These are phyloP conservation scores for Crotalus viridis DNA, from an alignment of 2,113 vertebrate species.

Conservation along the genomic window DNA sequence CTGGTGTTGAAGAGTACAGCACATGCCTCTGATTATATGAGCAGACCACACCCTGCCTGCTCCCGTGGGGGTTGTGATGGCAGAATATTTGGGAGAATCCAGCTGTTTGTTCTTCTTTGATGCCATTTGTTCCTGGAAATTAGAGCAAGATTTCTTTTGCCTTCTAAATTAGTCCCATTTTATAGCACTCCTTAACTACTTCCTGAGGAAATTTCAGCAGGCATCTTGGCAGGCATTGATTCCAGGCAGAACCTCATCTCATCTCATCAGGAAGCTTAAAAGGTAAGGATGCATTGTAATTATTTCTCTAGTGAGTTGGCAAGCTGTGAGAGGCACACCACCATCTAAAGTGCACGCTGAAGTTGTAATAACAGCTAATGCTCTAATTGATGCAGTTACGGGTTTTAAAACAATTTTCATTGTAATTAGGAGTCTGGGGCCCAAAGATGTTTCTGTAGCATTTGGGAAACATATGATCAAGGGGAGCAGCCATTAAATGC, in stretches of 20 bases:
- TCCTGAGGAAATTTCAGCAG: conserved; percentile 71
- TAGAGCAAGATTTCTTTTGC: conserved; percentile 35
- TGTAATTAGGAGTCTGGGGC: not conserved
- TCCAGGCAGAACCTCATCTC: conserved; percentile 66
- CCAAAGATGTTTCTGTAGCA: accelerated
- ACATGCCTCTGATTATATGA: accelerated
- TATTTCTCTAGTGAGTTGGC: conserved; percentile 43
- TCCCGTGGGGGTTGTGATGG: conserved; percentile 11
- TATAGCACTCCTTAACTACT: conserved; percentile 61
- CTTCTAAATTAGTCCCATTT: conserved; percentile 53
- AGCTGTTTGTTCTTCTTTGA: not conserved
- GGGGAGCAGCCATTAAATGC: not conserved
- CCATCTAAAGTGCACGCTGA: conserved; percentile 12
- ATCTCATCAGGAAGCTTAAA: conserved; percentile 63
- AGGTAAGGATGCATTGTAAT: conserved; percentile 65
- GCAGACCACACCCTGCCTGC: conserved; percentile 8
- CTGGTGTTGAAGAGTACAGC: not conserved
- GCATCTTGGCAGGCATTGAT: conserved; percentile 58
- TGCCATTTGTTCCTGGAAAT: conserved; percentile 40
- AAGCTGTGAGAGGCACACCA: conserved; percentile 26
- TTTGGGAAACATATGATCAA: accelerated
- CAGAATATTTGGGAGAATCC: not conserved
- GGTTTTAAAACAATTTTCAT: conserved; percentile 32
- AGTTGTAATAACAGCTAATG: conserved; percentile 7
- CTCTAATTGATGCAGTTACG: conserved; percentile 42